phyloP scores from a whole-genome alignment of 1,140 invertebrate genomes.

The Drosophila pseudoananassae region DNA sequence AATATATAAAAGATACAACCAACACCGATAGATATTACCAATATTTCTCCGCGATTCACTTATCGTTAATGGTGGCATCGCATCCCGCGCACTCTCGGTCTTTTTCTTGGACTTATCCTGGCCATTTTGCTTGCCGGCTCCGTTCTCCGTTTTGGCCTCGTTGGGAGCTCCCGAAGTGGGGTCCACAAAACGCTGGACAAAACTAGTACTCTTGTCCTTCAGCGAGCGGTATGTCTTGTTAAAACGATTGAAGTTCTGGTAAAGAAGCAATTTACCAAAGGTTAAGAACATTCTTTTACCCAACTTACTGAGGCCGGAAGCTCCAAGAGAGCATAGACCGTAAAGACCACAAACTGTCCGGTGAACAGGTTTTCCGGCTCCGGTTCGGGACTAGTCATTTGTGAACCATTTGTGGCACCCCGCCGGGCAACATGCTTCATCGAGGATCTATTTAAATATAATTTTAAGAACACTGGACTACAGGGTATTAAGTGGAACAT shows the following conservation, averaged over 20 bases:
- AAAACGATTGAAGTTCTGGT: constrained; percentile 79
- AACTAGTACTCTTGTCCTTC: constrained; percentile 66
- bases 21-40: constrained; percentile 29
- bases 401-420: constrained; percentile 18
- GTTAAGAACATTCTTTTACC: not conserved
- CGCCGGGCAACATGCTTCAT: constrained; percentile 63
- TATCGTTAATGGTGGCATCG: constrained; percentile 72
- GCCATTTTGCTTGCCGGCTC: constrained; percentile 1
- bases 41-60: constrained; percentile 80
- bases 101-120: constrained; percentile 62
- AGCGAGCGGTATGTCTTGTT: constrained; percentile 82
- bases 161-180: constrained; percentile 21
- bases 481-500: constrained; percentile 31
- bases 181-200: constrained; percentile 70
- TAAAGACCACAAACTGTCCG: constrained; percentile 90
- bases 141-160: constrained; percentile 42
- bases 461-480: constrained; percentile 1
- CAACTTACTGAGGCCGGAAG: constrained; percentile 80
- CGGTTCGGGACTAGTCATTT: constrained; percentile 24
- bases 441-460: constrained; percentile 54
- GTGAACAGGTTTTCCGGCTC: constrained; percentile 85
- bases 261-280: constrained; percentile 30
- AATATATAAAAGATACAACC: not conserved
- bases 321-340: constrained; percentile 89
- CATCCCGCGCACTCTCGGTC: constrained; percentile 57